These are phyloP conservation scores for Cygnus olor DNA, from an alignment of 2,797 vertebrate species.

Conservation along the genomic window DNA sequence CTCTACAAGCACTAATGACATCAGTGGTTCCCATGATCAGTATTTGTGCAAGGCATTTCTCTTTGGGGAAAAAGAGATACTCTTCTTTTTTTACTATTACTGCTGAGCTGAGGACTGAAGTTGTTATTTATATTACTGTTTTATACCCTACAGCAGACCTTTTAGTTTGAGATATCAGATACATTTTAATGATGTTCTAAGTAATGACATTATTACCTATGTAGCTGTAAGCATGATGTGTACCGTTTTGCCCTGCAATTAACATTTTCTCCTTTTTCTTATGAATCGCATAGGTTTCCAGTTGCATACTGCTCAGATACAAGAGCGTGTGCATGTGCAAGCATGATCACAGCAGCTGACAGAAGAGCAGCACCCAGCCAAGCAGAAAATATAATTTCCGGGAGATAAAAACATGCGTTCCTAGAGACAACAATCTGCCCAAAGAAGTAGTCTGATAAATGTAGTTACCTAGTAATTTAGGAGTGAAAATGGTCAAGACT, in stretches of 20 bases:
- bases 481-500: not conserved
- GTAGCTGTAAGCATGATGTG: not conserved
- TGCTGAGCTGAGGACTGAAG: not conserved
- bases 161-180: not conserved
- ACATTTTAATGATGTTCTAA: not conserved
- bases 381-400: slow-evolving; percentile 16
- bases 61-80: not conserved
- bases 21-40: not conserved
- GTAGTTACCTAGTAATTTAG: not conserved
- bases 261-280: not conserved
- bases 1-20: not conserved
- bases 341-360: not conserved
- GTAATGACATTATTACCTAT: not conserved
- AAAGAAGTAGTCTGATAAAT: slow-evolving; percentile 19
- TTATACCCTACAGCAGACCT: not conserved
- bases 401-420: slow-evolving; percentile 3
- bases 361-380: slow-evolving; percentile 2
- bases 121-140: not conserved
- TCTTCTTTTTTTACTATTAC: not conserved
- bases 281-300: not conserved
- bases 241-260: not conserved
- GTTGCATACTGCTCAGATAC: not conserved
- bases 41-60: not conserved
- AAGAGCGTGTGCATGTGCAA: not conserved
- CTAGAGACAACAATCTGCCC: slow-evolving; percentile 23